Evolutionary conservation across 2,113 vertebrate species (phyloP).

Genomic region (Pedetes capensis): DNA sequence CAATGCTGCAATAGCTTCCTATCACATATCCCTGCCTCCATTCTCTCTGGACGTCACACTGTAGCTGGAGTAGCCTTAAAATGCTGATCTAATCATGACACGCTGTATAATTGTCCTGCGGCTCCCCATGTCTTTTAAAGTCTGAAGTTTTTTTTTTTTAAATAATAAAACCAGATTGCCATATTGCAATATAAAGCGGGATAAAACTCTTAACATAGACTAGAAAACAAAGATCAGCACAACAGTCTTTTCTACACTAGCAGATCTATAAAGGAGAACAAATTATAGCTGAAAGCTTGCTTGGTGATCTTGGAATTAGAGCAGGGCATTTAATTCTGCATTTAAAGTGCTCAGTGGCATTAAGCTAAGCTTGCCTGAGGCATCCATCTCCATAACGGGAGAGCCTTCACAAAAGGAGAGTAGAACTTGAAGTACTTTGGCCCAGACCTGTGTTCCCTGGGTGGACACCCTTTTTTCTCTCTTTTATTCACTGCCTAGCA

Average conservation of each 20-base stretch:
- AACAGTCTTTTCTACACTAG: conserved; percentile 4
- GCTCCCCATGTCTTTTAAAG: not conserved
- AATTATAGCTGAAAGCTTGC: conserved; percentile 53
- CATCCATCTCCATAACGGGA: conserved; percentile 56
- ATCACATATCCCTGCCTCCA: fast-evolving
- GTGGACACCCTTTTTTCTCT: conserved; percentile 8
- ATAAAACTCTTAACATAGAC: not conserved
- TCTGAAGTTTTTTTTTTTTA: not conserved
- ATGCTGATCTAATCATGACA: not conserved
- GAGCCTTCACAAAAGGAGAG: conserved; percentile 37
- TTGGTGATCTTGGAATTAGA: conserved; percentile 66
- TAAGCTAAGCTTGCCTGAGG: conserved; percentile 45
- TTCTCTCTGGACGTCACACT: not conserved
- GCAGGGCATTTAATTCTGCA: conserved; percentile 61
- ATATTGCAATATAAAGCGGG: not conserved
- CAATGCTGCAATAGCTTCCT: not conserved
- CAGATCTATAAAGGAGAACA: conserved; percentile 35
- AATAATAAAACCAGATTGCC: not conserved
- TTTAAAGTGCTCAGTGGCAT: conserved; percentile 57
- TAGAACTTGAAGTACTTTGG: conserved; percentile 60
- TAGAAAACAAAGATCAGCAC: not conserved
- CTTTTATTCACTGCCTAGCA: not conserved
- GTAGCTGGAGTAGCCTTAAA: not conserved
- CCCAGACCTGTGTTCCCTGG: not conserved
- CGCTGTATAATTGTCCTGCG: not conserved